Evolutionary conservation across 2,888 invertebrate species (phyloP).

Genomic region (Macaria notata): DNA sequence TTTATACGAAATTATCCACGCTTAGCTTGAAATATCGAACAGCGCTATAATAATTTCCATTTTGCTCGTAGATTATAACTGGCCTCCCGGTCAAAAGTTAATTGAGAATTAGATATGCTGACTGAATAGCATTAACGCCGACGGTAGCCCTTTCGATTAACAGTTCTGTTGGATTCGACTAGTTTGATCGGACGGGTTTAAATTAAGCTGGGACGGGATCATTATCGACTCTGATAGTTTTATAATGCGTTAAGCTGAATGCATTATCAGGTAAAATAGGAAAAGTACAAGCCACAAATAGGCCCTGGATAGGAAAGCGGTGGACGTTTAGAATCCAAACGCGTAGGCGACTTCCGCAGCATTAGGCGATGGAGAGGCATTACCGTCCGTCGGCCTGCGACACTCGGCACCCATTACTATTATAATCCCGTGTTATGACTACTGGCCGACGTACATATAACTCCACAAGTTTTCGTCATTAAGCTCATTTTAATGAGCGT

Average conservation of each 20-base stretch:
- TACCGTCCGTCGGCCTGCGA: conserved; percentile 49
- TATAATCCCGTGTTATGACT: conserved; percentile 49
- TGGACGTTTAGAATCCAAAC: conserved; percentile 50
- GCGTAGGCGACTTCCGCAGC: conserved; percentile 64
- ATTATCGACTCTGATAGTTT: conserved; percentile 9
- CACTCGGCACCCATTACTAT: conserved; percentile 57
- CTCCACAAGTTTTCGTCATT: conserved; percentile 24
- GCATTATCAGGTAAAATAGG: conserved; percentile 6
- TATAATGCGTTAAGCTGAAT: conserved; percentile 16
- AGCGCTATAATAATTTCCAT: conserved; percentile 35
- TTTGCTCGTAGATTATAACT: conserved; percentile 28
- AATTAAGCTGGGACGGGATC: conserved; percentile 8
- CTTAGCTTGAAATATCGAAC: conserved; percentile 19
- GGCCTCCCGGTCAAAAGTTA: conserved; percentile 36
- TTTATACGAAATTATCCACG: conserved; percentile 28
- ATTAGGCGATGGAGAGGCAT: conserved; percentile 45
- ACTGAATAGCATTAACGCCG: conserved; percentile 24
- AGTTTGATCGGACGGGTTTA: conserved; percentile 10
- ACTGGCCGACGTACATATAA: conserved; percentile 26
- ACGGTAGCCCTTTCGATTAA: conserved; percentile 26
- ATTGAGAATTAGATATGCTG: conserved; percentile 34
- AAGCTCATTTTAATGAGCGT: conserved; percentile 25
- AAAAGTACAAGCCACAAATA: conserved; percentile 23
- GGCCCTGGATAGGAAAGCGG: conserved; percentile 28
- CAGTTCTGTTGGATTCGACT: conserved; percentile 19